These are phyloP conservation scores for Euphonia xanthogaster DNA, from an alignment of 2,797 vertebrate species.

Conservation along the genomic window DNA sequence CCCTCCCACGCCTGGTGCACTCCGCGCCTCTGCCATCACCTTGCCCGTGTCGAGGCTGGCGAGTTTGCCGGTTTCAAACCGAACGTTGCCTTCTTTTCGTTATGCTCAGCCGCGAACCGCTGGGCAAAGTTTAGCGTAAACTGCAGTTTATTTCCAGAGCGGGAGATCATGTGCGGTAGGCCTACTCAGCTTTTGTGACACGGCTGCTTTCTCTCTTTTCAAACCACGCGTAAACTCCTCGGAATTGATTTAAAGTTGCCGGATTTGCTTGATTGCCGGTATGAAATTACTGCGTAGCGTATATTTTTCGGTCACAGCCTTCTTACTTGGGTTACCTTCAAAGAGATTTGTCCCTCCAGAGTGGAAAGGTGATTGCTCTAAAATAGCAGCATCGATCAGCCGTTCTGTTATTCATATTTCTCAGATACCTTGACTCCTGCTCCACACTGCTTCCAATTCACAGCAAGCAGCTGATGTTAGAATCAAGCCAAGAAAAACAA, in stretches of 20 bases:
- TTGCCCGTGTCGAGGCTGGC: background rate
- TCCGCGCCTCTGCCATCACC: background rate
- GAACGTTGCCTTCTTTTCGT: background rate
- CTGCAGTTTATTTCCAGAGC: background rate
- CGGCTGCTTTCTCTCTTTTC: background rate
- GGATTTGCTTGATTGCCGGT: background rate
- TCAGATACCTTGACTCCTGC: background rate
- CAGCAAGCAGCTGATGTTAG: constrained; percentile 54
- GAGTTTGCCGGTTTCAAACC: accelerated
- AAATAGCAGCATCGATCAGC: background rate
- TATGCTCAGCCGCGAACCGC: accelerated
- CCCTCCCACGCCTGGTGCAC: background rate
- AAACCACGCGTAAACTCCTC: background rate
- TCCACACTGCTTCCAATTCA: constrained; percentile 45
- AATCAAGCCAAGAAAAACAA: constrained; percentile 51
- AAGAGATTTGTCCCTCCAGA: background rate
- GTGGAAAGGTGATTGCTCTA: background rate
- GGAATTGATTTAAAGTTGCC: background rate
- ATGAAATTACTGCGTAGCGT: background rate
- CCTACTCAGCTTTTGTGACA: background rate
- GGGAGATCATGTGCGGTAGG: background rate
- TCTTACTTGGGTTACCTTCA: background rate
- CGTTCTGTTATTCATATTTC: background rate
- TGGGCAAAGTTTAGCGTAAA: background rate
- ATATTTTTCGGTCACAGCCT: background rate